Conservation (phyloP, 2,113 vertebrate genomes). For the Suricata suricatta region DNA sequence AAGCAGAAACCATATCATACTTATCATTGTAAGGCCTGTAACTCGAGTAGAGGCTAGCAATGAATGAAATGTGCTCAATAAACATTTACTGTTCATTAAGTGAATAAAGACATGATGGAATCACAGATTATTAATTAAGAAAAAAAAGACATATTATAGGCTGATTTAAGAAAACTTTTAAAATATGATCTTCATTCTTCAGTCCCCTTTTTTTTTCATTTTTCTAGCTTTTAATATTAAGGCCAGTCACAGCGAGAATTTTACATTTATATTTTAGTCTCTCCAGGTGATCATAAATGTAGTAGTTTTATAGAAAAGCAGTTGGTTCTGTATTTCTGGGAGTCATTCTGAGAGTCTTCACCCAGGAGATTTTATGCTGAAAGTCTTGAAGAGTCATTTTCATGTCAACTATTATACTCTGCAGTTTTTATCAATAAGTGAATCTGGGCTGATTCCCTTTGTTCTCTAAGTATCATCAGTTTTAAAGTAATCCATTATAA, state of each 20-base stretch:
- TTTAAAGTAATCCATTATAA: conserved; percentile 62
- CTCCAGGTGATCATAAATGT: conserved; percentile 61
- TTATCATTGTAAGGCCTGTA: neutral
- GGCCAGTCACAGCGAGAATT: conserved; percentile 30
- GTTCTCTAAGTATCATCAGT: conserved; percentile 59
- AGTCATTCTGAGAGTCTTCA: conserved; percentile 48
- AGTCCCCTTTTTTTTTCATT: neutral
- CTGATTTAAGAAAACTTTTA: neutral
- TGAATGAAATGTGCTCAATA: neutral
- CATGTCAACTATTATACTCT: conserved; percentile 52
- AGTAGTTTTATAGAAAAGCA: conserved; percentile 43
- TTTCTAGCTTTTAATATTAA: conserved; percentile 38
- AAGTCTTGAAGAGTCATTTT: conserved; percentile 75
- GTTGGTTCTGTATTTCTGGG: conserved; percentile 37
- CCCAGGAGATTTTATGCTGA: conserved; percentile 59
- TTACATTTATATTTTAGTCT: conserved; percentile 50
- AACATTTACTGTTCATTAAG: neutral
- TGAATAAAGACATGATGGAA: neutral
- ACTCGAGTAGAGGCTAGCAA: neutral
- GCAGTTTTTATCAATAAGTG: conserved; percentile 54
- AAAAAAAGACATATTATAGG: neutral
- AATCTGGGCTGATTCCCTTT: conserved; percentile 64
- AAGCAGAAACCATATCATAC: neutral
- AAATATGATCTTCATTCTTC: neutral
- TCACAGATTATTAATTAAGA: neutral